Evolutionary conservation across 2,113 vertebrate genomes (phyloP).

Genomic region (Heptranchias perlo): DNA sequence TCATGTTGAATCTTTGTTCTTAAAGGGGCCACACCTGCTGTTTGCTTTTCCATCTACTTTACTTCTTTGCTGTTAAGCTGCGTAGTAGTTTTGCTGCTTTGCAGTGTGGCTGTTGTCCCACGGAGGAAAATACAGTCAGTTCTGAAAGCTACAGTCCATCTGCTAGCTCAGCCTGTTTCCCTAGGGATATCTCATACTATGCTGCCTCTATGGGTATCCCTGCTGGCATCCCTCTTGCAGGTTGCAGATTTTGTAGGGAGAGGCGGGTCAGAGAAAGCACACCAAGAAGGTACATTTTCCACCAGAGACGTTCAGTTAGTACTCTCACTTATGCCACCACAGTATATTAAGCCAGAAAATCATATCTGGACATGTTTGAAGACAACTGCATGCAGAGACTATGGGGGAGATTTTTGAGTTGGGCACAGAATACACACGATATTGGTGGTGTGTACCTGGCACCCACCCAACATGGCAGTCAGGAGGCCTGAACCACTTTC

Average conservation of each 20-base stretch:
- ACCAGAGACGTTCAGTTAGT: background rate
- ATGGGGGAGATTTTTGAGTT: background rate
- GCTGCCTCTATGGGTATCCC: no score
- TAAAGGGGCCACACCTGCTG: background rate
- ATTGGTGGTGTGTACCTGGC: background rate
- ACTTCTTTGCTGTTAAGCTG: background rate
- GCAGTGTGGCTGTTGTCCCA: background rate
- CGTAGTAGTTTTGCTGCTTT: background rate
- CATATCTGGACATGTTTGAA: background rate
- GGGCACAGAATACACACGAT: background rate
- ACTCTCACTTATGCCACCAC: background rate
- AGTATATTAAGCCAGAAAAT: background rate
- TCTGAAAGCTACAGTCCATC: no score
- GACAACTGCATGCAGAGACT: background rate
- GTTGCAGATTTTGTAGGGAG: background rate
- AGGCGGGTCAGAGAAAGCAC: background rate
- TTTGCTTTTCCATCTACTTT: background rate
- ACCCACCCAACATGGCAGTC: background rate
- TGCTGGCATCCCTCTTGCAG: background rate
- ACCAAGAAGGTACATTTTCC: background rate
- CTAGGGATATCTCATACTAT: no score
- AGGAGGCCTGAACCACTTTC: background rate
- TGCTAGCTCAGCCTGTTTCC: no score
- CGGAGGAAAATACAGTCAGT: no score
- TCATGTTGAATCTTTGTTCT: background rate